These are phyloP conservation scores for Myotis myotis DNA, from an alignment of 2,797 vertebrate species.

Conservation along the genomic window DNA sequence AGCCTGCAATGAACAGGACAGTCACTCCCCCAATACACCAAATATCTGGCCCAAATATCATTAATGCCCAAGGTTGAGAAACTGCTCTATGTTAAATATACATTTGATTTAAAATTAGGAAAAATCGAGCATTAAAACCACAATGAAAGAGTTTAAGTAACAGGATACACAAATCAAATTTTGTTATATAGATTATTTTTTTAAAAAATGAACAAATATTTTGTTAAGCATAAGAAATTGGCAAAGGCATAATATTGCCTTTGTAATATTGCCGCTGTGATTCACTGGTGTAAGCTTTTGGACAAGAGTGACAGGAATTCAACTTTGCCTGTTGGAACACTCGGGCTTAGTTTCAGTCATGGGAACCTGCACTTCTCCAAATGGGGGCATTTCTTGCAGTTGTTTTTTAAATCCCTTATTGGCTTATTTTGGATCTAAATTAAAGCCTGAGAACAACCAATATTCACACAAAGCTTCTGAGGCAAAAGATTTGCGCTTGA, in stretches of 20 bases:
- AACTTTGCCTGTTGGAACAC: background rate
- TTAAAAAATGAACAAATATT: background rate
- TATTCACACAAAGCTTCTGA: slow-evolving; percentile 13
- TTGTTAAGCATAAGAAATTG: background rate
- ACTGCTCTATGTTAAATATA: background rate
- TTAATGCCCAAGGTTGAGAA: background rate
- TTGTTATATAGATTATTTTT: background rate
- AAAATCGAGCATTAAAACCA: background rate
- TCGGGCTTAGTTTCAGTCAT: background rate
- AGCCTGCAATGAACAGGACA: background rate
- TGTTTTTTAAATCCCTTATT: background rate
- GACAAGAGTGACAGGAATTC: background rate
- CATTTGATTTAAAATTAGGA: background rate
- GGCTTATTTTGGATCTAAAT: slow-evolving; percentile 18
- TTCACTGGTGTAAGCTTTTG: background rate
- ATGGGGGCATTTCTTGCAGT: background rate
- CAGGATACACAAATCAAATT: background rate
- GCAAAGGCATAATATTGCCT: background rate
- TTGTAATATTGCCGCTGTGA: background rate
- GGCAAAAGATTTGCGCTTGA: slow-evolving; percentile 28
- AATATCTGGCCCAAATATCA: background rate
- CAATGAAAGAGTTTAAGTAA: background rate
- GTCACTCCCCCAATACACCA: background rate
- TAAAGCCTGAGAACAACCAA: slow-evolving; percentile 13
- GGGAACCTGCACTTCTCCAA: background rate